Evolutionary conservation across 2,113 vertebrate species (phyloP).

Genomic region (Rhinopithecus roxellana): DNA sequence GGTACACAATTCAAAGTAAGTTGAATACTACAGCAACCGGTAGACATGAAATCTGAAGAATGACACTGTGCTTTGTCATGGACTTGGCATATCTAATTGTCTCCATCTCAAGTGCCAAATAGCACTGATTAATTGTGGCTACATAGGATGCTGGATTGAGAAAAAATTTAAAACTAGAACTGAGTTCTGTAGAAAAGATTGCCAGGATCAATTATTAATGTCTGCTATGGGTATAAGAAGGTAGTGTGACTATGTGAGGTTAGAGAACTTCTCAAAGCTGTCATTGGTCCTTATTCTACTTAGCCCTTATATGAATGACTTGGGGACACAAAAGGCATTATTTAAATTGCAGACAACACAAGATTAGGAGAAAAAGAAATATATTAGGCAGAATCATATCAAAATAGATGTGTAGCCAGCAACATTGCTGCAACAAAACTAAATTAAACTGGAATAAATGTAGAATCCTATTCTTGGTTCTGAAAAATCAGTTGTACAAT

Average conservation of each 20-base stretch:
- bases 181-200: neutral
- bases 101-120: neutral
- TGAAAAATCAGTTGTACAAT: neutral
- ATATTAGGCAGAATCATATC: neutral
- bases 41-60: neutral
- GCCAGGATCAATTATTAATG: neutral
- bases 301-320: neutral
- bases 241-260: neutral
- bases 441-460: conserved; percentile 13
- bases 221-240: neutral
- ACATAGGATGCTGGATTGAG: neutral
- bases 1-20: neutral
- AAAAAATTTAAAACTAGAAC: neutral
- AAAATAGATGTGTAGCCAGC: conserved; percentile 1
- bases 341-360: neutral
- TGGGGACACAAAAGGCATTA: neutral
- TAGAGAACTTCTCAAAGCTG: conserved; percentile 26
- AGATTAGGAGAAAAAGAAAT: conserved; percentile 16
- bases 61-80: neutral
- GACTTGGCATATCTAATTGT: neutral
- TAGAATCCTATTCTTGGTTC: neutral
- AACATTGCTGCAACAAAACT: neutral
- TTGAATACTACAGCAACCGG: neutral
- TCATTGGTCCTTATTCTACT: neutral
- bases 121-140: neutral